A percentile compares a stretch with the other conserved stretches of the same genome.
phyloP scores from a whole-genome alignment of 2,888 invertebrate genomes.

The Mellilla xanthometata region DNA sequence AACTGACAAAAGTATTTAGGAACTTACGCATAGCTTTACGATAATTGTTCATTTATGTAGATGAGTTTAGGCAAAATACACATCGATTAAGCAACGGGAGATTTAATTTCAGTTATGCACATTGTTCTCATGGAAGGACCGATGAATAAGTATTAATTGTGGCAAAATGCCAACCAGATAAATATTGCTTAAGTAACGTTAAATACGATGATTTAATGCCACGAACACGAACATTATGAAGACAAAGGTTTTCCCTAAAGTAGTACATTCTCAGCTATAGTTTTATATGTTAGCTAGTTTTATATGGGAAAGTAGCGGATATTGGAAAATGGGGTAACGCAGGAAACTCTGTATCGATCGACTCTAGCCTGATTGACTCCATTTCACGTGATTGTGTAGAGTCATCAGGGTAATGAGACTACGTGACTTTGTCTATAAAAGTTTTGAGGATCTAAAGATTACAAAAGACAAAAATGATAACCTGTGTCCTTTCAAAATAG shows the following conservation, averaged over 20 bases:
- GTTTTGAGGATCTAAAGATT: not conserved
- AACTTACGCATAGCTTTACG: too few species aligned
- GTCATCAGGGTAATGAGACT: constrained; percentile 43
- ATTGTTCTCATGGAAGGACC: too few species aligned
- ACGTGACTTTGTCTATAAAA: constrained; percentile 18
- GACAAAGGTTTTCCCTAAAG: constrained; percentile 36
- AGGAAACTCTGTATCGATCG: constrained; percentile 74
- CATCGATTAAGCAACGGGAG: too few species aligned
- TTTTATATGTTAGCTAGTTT: not conserved
- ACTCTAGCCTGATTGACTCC: constrained; percentile 30
- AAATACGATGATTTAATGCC: constrained; percentile 22
- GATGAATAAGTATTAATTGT: not conserved
- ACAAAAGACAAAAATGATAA: too few species aligned
- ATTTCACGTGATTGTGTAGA: constrained; percentile 63
- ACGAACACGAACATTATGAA: constrained; percentile 23
- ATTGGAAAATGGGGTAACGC: constrained; percentile 75
- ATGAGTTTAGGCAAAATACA: too few species aligned
- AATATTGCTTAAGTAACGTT: constrained; percentile 2
- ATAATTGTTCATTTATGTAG: too few species aligned
- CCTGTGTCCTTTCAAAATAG: too few species aligned
- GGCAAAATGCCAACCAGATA: constrained; percentile 9
- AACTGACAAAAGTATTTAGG: too few species aligned
- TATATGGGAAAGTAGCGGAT: constrained; percentile 67
- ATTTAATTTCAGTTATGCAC: too few species aligned
- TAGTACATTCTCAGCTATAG: too few species aligned